Evolutionary conservation across 35 echinoderm and acorn worm species (phyloP).

Genomic region (Heliocidaris erythrogramma): DNA sequence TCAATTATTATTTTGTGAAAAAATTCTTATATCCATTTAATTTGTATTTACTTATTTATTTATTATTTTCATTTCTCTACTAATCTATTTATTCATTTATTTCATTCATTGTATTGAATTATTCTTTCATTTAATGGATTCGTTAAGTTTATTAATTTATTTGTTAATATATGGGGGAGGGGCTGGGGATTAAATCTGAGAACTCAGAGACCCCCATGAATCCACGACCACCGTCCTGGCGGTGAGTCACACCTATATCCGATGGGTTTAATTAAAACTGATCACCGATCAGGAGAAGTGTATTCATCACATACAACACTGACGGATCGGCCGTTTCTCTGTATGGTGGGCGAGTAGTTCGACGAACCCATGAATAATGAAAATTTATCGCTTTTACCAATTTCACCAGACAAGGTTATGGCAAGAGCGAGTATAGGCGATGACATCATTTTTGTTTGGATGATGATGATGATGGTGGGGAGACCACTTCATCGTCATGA

Average conservation of each 20-base stretch:
- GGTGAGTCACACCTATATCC: not conserved
- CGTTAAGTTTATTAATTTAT: not conserved
- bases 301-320: not conserved
- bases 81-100: too few relatives aligned
- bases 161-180: not conserved
- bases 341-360: not conserved
- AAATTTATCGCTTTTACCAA: constrained; percentile 14
- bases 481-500: not conserved
- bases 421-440: not conserved
- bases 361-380: not conserved
- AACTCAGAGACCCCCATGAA: not conserved
- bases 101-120: too few relatives aligned
- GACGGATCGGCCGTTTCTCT: not conserved
- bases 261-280: constrained; percentile 9
- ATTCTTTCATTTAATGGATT: not conserved
- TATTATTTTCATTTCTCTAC: too few relatives aligned
- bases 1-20: too few relatives aligned
- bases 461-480: not conserved
- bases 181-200: not conserved
- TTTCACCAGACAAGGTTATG: not conserved
- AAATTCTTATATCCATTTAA: too few relatives aligned
- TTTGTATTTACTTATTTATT: too few relatives aligned
- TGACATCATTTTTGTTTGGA: constrained; percentile 5
- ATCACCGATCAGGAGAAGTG: not conserved
- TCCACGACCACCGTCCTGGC: not conserved